Conservation (phyloP, 2,113 vertebrate genomes). For the Apteryx owenii region DNA sequence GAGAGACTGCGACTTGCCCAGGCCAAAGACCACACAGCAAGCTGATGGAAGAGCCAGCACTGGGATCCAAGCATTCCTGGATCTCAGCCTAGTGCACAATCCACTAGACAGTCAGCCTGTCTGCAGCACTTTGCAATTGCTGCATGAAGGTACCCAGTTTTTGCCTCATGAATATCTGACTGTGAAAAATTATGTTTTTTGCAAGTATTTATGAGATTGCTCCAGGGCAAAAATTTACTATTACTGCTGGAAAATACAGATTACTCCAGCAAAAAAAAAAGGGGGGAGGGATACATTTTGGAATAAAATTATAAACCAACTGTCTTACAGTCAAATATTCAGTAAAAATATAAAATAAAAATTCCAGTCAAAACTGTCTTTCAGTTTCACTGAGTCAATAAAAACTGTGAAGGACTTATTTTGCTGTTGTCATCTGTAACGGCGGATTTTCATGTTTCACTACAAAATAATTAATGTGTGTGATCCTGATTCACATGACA, state of each 20-base stretch:
- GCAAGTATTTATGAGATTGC: constrained; percentile 49
- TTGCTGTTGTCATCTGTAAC: background rate
- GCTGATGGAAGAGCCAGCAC: constrained; percentile 40
- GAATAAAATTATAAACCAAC: constrained; percentile 8
- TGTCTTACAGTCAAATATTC: background rate
- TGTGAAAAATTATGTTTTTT: constrained; percentile 53
- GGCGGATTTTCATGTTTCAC: background rate
- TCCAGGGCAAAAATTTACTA: constrained; percentile 16
- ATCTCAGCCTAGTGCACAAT: constrained; percentile 62
- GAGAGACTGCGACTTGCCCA: constrained; percentile 17
- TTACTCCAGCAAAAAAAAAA: background rate
- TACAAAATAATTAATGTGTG: background rate
- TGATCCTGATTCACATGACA: background rate
- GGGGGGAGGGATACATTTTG: background rate
- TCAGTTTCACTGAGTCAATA: background rate
- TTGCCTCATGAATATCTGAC: constrained; percentile 49
- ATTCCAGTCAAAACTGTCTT: background rate
- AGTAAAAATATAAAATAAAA: background rate
- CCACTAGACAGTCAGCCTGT: constrained; percentile 61
- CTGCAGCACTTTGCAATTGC: constrained; percentile 40
- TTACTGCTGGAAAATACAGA: constrained; percentile 30
- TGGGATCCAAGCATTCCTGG: constrained; percentile 66
- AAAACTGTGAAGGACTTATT: background rate
- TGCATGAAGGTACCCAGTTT: constrained; percentile 21
- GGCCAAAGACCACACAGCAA: constrained; percentile 67